A percentile compares a stretch with the other conserved stretches of the same genome.
These are phyloP conservation scores for Drosophila ezoana DNA, from an alignment of 2,888 invertebrate genomes.

Conservation along the genomic window DNA sequence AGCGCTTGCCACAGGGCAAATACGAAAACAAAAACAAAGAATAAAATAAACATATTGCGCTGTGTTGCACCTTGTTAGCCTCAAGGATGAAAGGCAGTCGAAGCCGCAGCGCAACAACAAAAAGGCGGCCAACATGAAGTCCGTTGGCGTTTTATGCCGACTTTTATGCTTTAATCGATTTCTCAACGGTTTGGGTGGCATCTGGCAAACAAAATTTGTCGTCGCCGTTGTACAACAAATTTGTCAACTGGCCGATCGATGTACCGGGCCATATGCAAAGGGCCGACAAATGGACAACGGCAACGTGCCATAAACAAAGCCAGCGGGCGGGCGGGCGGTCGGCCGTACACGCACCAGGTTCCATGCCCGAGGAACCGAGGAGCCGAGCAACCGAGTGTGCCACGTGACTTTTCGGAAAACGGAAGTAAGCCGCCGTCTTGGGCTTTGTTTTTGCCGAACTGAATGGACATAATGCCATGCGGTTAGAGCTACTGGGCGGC, in stretches of 20 bases:
- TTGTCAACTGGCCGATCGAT: constrained; percentile 63
- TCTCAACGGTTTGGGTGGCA: constrained; percentile 82
- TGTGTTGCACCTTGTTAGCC: constrained; percentile 80
- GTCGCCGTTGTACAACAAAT: constrained; percentile 70
- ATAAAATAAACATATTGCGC: constrained; percentile 40
- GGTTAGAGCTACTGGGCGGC: constrained; percentile 66
- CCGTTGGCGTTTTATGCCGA: constrained; percentile 53
- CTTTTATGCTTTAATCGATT: constrained; percentile 79
- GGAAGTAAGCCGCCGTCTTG: constrained; percentile 64
- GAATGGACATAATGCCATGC: constrained; percentile 61
- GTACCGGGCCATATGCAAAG: constrained; percentile 60
- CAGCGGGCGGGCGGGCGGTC: constrained; percentile 73
- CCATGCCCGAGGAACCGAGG: neutral
- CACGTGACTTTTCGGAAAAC: constrained; percentile 82
- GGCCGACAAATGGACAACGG: constrained; percentile 26
- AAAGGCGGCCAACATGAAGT: constrained; percentile 39
- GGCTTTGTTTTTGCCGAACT: constrained; percentile 34
- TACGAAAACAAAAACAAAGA: constrained; percentile 3
- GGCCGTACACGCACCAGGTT: constrained; percentile 28
- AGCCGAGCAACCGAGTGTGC: constrained; percentile 52
- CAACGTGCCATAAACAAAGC: constrained; percentile 82
- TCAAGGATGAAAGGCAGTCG: constrained; percentile 60
- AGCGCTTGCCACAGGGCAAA: constrained; percentile 41
- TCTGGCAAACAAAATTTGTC: constrained; percentile 64
- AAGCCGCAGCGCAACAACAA: constrained; percentile 12